phyloP scores from a whole-genome alignment of 2,113 vertebrate genomes.

The Lucifuga dentata region DNA sequence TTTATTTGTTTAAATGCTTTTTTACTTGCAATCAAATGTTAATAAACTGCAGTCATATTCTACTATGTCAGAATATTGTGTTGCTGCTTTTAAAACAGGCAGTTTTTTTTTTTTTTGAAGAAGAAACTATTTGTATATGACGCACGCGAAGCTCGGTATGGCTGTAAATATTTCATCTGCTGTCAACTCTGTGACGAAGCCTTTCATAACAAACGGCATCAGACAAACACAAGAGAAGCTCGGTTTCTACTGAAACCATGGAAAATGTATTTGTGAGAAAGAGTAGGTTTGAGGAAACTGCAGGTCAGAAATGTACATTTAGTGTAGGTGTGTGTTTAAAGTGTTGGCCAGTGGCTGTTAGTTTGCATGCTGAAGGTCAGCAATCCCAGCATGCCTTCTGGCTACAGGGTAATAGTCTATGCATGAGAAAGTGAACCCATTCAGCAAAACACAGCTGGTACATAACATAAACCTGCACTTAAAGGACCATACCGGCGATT shows the following conservation, averaged over 20 bases:
- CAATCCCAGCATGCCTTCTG: neutral
- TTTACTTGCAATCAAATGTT: neutral
- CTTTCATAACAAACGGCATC: neutral
- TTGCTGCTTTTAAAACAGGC: neutral
- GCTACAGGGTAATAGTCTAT: conserved; percentile 16
- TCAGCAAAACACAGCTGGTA: conserved; percentile 8
- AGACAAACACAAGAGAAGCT: neutral
- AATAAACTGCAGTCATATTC: neutral
- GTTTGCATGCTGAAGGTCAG: conserved; percentile 23
- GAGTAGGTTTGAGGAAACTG: neutral
- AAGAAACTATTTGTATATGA: neutral
- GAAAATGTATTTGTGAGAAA: neutral
- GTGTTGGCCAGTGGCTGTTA: neutral
- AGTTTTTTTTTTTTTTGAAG: too few species aligned
- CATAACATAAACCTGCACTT: neutral
- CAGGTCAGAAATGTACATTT: neutral
- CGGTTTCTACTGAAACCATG: too few species aligned
- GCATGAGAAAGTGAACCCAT: conserved; percentile 31
- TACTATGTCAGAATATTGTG: neutral
- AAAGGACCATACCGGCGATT: too few species aligned
- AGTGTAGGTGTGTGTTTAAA: conserved; percentile 1
- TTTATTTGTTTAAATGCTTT: too few species aligned
- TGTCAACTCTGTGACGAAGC: neutral
- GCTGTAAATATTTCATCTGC: conserved; percentile 37
- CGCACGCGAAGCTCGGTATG: conserved; percentile 8